A percentile compares a stretch with the other conserved stretches of the same genome.
Conservation (phyloP, 1,140 invertebrate genomes). For the Matsumurasca onukii region DNA sequence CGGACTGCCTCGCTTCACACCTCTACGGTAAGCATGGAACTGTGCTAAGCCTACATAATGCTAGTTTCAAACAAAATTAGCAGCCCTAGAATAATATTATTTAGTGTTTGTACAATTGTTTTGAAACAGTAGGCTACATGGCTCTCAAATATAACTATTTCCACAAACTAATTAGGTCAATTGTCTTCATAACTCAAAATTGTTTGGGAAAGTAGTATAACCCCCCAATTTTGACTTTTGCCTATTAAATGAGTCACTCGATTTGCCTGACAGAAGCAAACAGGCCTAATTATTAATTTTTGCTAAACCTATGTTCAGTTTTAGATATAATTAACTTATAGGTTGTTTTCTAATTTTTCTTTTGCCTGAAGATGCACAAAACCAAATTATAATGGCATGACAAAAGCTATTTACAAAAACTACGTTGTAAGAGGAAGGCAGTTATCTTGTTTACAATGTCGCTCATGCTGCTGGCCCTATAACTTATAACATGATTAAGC, state of each 20-base stretch:
- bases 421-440: too few species aligned
- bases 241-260: neutral
- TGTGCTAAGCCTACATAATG: neutral
- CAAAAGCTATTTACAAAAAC: too few species aligned
- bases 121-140: neutral
- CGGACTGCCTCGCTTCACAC: conserved; percentile 43
- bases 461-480: too few species aligned
- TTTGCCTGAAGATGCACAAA: too few species aligned
- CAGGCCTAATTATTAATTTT: neutral
- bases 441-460: too few species aligned
- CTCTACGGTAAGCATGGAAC: conserved; percentile 39
- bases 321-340: neutral
- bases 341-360: neutral
- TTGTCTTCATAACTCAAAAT: neutral
- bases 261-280: neutral
- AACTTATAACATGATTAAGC: too few species aligned
- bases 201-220: neutral
- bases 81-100: neutral
- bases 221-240: neutral
- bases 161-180: neutral
- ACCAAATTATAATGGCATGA: too few species aligned
- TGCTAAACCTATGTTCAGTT: neutral
- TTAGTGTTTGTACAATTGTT: neutral
- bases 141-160: neutral
- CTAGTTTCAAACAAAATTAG: neutral